Base-by-base conservation (phyloP, 2,797 vertebrate species). In the Odontamblyopus rebecca region DNA sequence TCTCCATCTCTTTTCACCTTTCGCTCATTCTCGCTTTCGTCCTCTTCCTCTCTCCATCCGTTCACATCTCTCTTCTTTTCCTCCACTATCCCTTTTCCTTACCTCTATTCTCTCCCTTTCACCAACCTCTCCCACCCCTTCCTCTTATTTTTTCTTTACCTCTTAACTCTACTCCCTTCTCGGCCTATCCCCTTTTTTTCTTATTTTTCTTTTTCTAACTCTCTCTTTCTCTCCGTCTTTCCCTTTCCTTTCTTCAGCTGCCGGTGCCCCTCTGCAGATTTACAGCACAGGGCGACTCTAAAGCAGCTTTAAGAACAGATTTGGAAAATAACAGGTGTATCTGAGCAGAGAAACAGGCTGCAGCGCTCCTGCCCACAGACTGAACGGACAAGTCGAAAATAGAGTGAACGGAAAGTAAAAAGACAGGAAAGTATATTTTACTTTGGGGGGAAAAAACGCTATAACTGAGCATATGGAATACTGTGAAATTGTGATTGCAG, bases 261-360 rank as follows among this genome's bases (percentile, higher is more conserved):
- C 53, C 64, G 72, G 73, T 74, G 63, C 81, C 83, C 78, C 50
- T 71, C 87, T 19, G 19, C 32, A 19, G 5, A 62, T 62, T 62
- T n/a, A n/a, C 61, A n/a, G 61, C 30, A n/a, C 60, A 2, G 60
- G 30, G 30, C 0, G 60, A 61, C 6, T 61, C 60, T 35, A 5
- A 35, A 61, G 35, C 61, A 30, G 61, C 3, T 38, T 62, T 62
- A 76, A 81, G 70, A 84, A 80, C 79, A 18, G 81, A 88, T 87
- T 51, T 51, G 44, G 38, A 29, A 53, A 38, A 35, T 61, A 62
- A 38, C 30, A 38, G 32, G 30, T 61, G 27, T 62, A 38, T 61
- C 32, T 3, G 16, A 16, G 61, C 32, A 29, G 27, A 60, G 29
- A 30, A 60, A 30, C 5, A 61, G 13, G 13, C 44, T 48, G 44